Conservation (phyloP, 2,113 vertebrate genomes). For the Zonotrichia leucophrys region DNA sequence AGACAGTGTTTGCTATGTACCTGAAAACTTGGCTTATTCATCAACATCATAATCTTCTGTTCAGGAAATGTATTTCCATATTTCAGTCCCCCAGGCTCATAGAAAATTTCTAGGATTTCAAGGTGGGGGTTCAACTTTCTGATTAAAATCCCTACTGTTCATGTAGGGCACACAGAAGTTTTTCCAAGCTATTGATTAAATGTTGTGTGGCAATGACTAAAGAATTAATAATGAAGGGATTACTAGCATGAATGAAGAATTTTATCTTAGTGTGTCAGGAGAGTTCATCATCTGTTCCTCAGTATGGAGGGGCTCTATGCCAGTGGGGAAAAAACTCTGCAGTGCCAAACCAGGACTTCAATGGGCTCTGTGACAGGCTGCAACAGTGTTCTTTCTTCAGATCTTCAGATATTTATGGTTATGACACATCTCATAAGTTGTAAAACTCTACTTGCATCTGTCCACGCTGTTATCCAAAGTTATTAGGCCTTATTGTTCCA, state of each 20-base stretch:
- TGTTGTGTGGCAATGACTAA: background rate
- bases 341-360: conserved; percentile 23
- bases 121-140: background rate
- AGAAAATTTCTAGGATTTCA: background rate
- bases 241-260: background rate
- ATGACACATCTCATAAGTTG: background rate
- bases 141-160: background rate
- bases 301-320: background rate
- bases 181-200: background rate
- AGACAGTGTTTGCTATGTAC: background rate
- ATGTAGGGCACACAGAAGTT: accelerated
- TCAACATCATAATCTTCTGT: background rate
- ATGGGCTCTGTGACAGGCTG: background rate
- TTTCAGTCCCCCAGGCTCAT: background rate
- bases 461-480: background rate
- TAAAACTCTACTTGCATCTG: background rate
- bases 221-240: background rate
- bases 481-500: background rate
- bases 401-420: background rate
- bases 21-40: background rate
- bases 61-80: background rate
- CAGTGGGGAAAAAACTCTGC: background rate
- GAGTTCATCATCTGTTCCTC: conserved; percentile 31
- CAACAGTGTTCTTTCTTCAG: background rate
- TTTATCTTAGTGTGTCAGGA: background rate